These are phyloP conservation scores for Cyprinodon tularosa DNA, from an alignment of 2,113 vertebrate species.

Conservation along the genomic window DNA sequence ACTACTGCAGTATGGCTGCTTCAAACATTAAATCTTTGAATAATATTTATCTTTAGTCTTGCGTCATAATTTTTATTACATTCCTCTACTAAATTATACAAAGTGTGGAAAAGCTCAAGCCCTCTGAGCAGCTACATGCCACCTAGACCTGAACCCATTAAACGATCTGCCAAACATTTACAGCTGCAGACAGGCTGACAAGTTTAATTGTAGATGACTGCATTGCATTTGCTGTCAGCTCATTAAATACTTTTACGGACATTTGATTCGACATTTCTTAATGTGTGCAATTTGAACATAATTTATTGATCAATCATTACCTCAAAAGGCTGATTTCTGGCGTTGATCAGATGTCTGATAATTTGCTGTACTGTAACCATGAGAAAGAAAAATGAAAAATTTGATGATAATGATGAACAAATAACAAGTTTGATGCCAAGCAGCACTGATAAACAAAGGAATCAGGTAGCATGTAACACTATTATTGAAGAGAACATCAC, in stretches of 20 bases:
- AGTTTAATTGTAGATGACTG: background rate
- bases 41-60: background rate
- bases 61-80: too few species aligned
- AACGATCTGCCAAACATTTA: background rate
- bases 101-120: background rate
- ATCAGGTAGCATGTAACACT: background rate
- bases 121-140: background rate
- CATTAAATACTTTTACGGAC: background rate
- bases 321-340: background rate
- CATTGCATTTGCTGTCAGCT: background rate
- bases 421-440: background rate
- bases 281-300: background rate
- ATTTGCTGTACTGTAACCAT: background rate
- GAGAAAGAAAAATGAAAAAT: background rate
- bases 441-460: background rate
- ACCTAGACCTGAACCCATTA: background rate
- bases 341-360: background rate
- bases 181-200: background rate
- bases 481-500: background rate
- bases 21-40: background rate
- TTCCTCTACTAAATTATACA: background rate
- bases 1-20: too few species aligned
- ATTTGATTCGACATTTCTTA: background rate
- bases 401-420: background rate
- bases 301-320: constrained; percentile 4